Conservation (phyloP, 2,113 vertebrate species). For the Aphelocoma coerulescens region DNA sequence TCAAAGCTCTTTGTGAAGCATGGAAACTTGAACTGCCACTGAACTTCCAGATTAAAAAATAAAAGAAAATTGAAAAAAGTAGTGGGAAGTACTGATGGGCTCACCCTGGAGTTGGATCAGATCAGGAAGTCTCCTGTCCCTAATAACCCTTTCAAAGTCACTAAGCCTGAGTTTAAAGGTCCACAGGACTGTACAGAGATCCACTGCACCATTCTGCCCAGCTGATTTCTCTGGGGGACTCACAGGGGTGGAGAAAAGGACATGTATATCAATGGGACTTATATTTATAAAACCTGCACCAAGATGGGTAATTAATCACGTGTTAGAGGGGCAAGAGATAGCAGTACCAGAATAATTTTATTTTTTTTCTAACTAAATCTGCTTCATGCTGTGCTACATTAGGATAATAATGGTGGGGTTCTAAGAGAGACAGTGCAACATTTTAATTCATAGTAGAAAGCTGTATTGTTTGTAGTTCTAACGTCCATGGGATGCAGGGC, state of each 20-base stretch:
- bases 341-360: background rate
- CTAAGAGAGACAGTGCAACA: background rate
- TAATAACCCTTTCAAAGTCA: background rate
- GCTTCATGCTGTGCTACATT: background rate
- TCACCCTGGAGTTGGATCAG: background rate
- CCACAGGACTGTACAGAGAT: background rate
- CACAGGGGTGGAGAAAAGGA: background rate
- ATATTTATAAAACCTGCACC: background rate
- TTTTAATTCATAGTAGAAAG: background rate
- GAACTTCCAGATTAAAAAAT: background rate
- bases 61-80: background rate
- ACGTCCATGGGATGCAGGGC: background rate
- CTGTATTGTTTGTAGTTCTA: background rate
- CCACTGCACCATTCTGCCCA: background rate
- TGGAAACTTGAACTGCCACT: background rate
- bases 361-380: background rate
- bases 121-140: background rate
- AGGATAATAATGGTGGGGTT: background rate
- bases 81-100: background rate
- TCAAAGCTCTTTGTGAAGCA: slow-evolving; percentile 44
- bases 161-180: background rate
- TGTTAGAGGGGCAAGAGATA: background rate
- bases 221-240: background rate
- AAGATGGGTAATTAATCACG: background rate
- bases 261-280: background rate